Evolutionary conservation across 2,888 invertebrate species (phyloP), one percentile per base, ranked within the genome.

Genomic region (Chorisops tibialis): DNA sequence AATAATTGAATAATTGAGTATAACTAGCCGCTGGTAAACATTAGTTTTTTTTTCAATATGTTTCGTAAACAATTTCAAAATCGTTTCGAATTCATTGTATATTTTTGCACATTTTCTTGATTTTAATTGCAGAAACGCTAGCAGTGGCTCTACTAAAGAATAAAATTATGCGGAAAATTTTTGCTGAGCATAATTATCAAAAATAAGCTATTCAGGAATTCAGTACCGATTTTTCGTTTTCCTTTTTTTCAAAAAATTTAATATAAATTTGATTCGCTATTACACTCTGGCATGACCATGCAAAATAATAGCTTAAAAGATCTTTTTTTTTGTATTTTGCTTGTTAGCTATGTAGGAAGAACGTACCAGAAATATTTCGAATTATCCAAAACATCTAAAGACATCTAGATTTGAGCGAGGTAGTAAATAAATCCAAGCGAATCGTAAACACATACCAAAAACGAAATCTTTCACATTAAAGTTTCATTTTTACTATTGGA

Each of bases 401-500:
- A 43, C 30, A 18, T 30, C 43, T 45, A 43, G 39, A 56, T 39
- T 43, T 30, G 56, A 56, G 43, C 45, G 56, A 30, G 43, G 21
- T 45, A 43, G 41, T 48, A 18, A 35, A 16, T 56, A 43, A 56
- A 56, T 56, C 45, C 56, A 24, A 56, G 43, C 45, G 43, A 43
- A 18, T 21, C 47, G 47, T 47, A 47, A 21, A n/a, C 22, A 22
- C 22, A 22, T 47, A 47, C 47, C 18, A 24, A 43, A 30, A 56
- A 56, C 43, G 56, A 43, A 56, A 56, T 21, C 11, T 45, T 56
- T 56, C 45, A 56, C 56, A 56, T 56, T 56, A 56, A 45, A 43
- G 43, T 56, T 56, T 56, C 56, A 43, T 56, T 56, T 56, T 56
- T 56, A 43, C 56, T 43, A 56, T 56, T 56, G 56, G 43, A 56